Base-by-base conservation (phyloP, 2,888 invertebrate species). In the Mimumesa dahlbomi region DNA sequence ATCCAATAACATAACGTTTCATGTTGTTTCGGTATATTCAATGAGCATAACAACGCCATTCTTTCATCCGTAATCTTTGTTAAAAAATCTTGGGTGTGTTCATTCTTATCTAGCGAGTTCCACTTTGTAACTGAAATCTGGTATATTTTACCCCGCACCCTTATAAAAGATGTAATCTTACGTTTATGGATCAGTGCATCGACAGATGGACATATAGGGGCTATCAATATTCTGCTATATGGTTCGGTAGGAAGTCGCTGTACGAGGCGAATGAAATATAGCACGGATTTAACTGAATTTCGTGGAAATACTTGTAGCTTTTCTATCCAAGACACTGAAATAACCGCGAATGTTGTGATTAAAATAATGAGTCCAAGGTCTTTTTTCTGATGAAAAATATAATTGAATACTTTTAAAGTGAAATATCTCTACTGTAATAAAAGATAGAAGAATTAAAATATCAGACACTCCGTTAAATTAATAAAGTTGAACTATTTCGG, bases 171-270 rank as follows among this genome's bases (percentile, higher is more conserved):
- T 34, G 36, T 49, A 49, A 49, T 49, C 49, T 49, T 19, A 18
- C 7, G 48, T 49, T 49, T 34, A 49, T 49, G 36, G 49, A 34
- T 34, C 18, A 34, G 19, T 18, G 34, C 49, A 49, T n/a, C 19
- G 36, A 36, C 18, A 49, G 4, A 49, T 18, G 31, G 31, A 16
- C 31, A 13, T 31, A 31, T 21, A 21, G 45, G 9, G 25, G n/a
- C 31, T 31, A 31, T 25, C 48, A 6, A 14, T 48, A 48, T 16
- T 31, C 31, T 13, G 48, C 31, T 48, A 16, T 34, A 34, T n/a
- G 49, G 36, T 19, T 49, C 49, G 13, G n/a, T 49, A 34, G 34
- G 19, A 29, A 2, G 31, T 25, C 2, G n/a, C 19, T 13, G 19
- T 18, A 9, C 22, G 7, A 9, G 6, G n/a, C 3, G 31, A 31